Evolutionary conservation across 1,140 invertebrate species (phyloP).

Genomic region (Drosophila subobscura): DNA sequence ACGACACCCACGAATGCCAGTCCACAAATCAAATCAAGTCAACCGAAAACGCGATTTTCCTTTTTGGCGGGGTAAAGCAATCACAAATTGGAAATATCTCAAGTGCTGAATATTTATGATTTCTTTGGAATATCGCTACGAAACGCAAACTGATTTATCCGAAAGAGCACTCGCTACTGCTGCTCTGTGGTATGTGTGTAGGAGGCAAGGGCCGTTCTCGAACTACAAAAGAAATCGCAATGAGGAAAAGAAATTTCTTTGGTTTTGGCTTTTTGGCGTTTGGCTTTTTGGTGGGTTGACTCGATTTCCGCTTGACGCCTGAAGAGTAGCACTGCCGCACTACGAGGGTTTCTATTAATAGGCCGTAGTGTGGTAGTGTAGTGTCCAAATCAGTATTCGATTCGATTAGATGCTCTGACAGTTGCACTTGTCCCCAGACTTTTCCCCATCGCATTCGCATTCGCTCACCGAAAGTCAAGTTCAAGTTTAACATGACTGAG

Average conservation of each 20-base stretch:
- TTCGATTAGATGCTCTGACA: conserved; percentile 23
- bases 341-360: conserved; percentile 56
- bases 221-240: conserved; percentile 38
- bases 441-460: conserved; percentile 18
- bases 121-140: conserved; percentile 18
- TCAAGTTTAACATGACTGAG: conserved; percentile 53
- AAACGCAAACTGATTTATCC: conserved; percentile 6
- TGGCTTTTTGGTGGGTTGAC: conserved; percentile 16
- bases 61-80: conserved; percentile 18
- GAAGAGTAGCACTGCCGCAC: conserved; percentile 53
- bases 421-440: conserved; percentile 39
- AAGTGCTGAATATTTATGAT: conserved; percentile 19
- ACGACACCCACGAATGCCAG: conserved; percentile 19
- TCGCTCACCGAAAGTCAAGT: conserved; percentile 63
- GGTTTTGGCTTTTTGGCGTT: neutral
- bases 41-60: neutral
- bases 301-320: conserved; percentile 59
- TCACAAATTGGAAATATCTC: conserved; percentile 11
- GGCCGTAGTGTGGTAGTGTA: neutral
- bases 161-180: conserved; percentile 5
- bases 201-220: conserved; percentile 42
- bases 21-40: conserved; percentile 28
- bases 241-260: conserved; percentile 20
- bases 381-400: conserved; percentile 1
- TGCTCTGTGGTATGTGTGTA: conserved; percentile 15